Evolutionary conservation across 2,888 invertebrate genomes (phyloP).

Genomic region (Pyrrhosoma nymphula): DNA sequence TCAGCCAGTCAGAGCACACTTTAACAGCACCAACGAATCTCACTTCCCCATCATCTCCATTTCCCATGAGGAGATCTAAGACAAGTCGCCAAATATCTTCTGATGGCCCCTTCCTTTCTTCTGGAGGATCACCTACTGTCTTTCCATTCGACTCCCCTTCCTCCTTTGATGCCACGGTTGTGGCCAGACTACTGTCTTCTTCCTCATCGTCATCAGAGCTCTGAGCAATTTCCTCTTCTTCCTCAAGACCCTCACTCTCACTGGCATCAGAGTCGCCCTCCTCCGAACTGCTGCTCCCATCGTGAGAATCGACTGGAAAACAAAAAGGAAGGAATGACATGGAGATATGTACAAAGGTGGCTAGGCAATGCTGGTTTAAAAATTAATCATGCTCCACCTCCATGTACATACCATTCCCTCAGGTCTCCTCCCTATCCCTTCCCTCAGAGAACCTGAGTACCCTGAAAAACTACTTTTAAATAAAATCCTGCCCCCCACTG

Average conservation of each 20-base stretch:
- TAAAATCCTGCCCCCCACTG: too few relatives aligned
- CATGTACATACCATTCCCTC: too few relatives aligned
- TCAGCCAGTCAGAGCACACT: conserved; percentile 91
- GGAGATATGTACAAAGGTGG: neutral
- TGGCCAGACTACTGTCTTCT: conserved; percentile 69
- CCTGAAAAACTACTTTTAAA: too few relatives aligned
- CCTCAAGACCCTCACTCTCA: conserved; percentile 72
- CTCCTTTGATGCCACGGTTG: neutral
- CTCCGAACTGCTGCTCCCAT: conserved; percentile 69
- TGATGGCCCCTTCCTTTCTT: conserved; percentile 68
- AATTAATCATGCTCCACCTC: too few relatives aligned
- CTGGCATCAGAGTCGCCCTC: conserved; percentile 71
- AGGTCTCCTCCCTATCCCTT: too few relatives aligned
- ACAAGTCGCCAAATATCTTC: conserved; percentile 51
- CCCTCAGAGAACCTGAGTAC: too few relatives aligned
- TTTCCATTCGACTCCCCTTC: conserved; percentile 55
- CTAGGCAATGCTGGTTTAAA: neutral
- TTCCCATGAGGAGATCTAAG: conserved; percentile 40
- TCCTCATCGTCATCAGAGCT: conserved; percentile 71
- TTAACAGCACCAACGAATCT: conserved; percentile 85
- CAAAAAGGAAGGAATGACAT: neutral
- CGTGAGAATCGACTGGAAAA: conserved; percentile 33
- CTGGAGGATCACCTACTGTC: conserved; percentile 69
- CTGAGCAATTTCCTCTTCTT: conserved; percentile 73
- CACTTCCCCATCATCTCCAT: conserved; percentile 75